Conservation (phyloP, 2,797 vertebrate genomes). For the Periparus ater region DNA sequence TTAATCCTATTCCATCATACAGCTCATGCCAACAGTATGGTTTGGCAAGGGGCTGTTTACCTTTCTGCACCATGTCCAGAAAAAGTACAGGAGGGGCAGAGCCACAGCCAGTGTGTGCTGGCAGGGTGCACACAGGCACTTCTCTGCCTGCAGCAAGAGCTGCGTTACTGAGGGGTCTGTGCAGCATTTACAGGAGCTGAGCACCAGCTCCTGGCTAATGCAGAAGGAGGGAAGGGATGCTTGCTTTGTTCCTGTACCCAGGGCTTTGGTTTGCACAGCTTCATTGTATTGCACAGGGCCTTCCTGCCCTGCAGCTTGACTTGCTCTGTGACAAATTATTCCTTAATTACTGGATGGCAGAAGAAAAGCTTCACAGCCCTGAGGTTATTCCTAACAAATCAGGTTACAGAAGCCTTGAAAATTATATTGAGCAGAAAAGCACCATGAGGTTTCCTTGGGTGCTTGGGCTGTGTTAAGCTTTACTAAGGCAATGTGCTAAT, state of each 20-base stretch:
- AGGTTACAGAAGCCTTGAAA: constrained; percentile 62
- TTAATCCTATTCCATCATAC: not conserved
- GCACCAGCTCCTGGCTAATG: not conserved
- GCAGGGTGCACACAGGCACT: not conserved
- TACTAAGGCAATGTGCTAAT: constrained; percentile 31
- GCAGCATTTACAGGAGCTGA: not conserved
- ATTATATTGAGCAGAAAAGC: constrained; percentile 59
- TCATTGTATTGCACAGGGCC: constrained; percentile 34
- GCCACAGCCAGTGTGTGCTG: not conserved
- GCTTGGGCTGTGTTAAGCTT: constrained; percentile 23
- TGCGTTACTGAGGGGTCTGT: not conserved
- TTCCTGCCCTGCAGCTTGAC: constrained; percentile 54
- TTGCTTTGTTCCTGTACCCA: not conserved
- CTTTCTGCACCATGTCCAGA: not conserved
- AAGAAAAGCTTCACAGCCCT: constrained; percentile 62
- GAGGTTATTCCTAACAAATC: constrained; percentile 66
- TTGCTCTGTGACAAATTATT: constrained; percentile 66
- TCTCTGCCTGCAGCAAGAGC: not conserved
- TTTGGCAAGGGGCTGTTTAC: not conserved
- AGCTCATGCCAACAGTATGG: not conserved
- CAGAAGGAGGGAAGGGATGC: not conserved
- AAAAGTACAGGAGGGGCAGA: not conserved
- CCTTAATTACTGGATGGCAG: constrained; percentile 60
- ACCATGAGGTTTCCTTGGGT: constrained; percentile 44
- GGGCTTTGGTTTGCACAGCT: constrained; percentile 22